Evolutionary conservation across 2,797 vertebrate genomes (phyloP), one percentile per base, ranked within the genome.

Genomic region (Ptychobarbus kaznakovi): DNA sequence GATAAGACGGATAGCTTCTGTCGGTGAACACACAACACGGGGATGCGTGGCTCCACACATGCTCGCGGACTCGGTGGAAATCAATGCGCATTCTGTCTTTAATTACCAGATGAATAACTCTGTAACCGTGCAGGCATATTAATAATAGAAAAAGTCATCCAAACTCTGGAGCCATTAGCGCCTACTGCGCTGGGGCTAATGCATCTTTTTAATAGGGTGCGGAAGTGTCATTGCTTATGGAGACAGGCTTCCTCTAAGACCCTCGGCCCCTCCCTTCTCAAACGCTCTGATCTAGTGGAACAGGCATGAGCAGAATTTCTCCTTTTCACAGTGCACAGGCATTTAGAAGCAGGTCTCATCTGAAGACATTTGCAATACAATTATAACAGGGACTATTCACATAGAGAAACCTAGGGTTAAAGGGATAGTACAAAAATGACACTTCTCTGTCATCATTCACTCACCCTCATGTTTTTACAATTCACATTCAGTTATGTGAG

Each of bases 111-210:
- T 58, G 78, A 89, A 91, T 82, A 89, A 87, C 86, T 88, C 85
- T 82, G 82, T 82, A 88, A 86, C 85, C 79, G 72, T 56, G 65
- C 84, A 87, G 86, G 87, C 84, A 83, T 89, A 91, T 91, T 89
- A 92, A 90, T 89, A 90, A 92, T 89, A 72, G 79, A 90, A 85
- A 74, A 86, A 87, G 86, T 87, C 88, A 56, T 84, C 86, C 74
- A 85, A 89, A 87, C 89, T 89, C 85, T 82, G 81, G 61, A 87
- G 61, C 87, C 86, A 90, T 89, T 89, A 88, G 85, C 12, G 28
- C 73, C 78, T 86, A 75, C 80, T 56, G 81, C 38, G 51, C 87
- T 82, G 84, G 49, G 80, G 86, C 79, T 90, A 88, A 90, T 90
- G 85, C 80, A 84, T 89, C 88, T 89, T 88, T 89, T 89, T 89